These are phyloP conservation scores for Scelioninae gen. 1 DNA, from an alignment of 2,888 invertebrate genomes.

Conservation along the genomic window DNA sequence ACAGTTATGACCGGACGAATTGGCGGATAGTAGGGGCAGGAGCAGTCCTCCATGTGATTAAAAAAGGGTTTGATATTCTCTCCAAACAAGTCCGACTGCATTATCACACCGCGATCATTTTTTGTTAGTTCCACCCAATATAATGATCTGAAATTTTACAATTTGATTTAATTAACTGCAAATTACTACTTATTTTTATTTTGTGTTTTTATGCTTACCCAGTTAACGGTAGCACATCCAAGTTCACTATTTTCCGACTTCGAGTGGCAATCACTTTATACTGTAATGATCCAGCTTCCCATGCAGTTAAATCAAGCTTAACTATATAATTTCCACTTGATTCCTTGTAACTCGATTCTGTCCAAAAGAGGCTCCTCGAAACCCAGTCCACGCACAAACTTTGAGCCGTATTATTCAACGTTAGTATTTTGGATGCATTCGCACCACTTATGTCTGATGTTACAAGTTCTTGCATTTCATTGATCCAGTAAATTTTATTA, in stretches of 20 bases:
- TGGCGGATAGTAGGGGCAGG: constrained; percentile 88
- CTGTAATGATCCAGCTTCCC: constrained; percentile 85
- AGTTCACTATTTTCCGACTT: constrained; percentile 87
- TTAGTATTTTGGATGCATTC: constrained; percentile 86
- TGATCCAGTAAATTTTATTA: constrained; percentile 92
- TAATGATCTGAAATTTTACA: constrained; percentile 86
- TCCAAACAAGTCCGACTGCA: constrained; percentile 88
- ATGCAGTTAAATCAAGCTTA: constrained; percentile 87
- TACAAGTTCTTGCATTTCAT: constrained; percentile 90
- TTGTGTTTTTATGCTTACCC: constrained; percentile 84
- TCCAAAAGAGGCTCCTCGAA: constrained; percentile 92
- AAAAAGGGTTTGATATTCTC: constrained; percentile 87
- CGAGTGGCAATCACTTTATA: constrained; percentile 86
- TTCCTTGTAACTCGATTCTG: constrained; percentile 86
- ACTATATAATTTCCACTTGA: constrained; percentile 86
- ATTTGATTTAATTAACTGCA: too few relatives aligned
- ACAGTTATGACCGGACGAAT: constrained; percentile 88
- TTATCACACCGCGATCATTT: constrained; percentile 87
- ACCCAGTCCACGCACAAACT: constrained; percentile 95
- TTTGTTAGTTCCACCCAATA: constrained; percentile 91
- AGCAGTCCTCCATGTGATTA: constrained; percentile 85
- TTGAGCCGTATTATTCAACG: constrained; percentile 86
- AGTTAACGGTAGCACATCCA: constrained; percentile 91
- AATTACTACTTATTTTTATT: too few relatives aligned
- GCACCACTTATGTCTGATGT: constrained; percentile 86